Conservation (phyloP, 2,888 invertebrate species). For the Molanna angustata region DNA sequence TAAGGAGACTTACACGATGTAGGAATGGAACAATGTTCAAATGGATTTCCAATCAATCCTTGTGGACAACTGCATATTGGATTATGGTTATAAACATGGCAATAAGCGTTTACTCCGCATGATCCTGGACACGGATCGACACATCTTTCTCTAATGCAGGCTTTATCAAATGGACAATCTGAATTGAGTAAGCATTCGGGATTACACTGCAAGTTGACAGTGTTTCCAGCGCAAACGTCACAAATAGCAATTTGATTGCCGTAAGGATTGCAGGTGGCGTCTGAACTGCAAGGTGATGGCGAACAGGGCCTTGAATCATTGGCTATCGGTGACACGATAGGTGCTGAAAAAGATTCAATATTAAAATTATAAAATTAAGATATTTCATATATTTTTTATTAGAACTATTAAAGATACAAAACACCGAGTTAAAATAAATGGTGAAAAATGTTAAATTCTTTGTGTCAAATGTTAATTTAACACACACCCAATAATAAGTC, state of each 20-base stretch:
- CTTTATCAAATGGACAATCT: slow-evolving; percentile 75
- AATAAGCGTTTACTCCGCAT: slow-evolving; percentile 72
- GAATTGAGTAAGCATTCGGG: slow-evolving; percentile 80
- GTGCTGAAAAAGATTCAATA: slow-evolving; percentile 36
- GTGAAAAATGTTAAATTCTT: too few species aligned
- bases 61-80: slow-evolving; percentile 70
- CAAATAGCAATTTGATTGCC: slow-evolving; percentile 76
- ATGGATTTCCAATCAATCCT: slow-evolving; percentile 72
- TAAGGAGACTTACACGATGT: slow-evolving; percentile 53
- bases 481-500: too few species aligned
- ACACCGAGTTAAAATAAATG: too few species aligned
- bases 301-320: slow-evolving; percentile 69
- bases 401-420: too few species aligned
- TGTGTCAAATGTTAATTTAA: too few species aligned
- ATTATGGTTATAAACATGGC: slow-evolving; percentile 67
- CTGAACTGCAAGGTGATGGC: slow-evolving; percentile 75
- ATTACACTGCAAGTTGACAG: slow-evolving; percentile 70
- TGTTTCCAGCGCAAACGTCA: slow-evolving; percentile 69
- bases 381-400: neutral
- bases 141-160: slow-evolving; percentile 73
- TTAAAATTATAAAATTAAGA: neutral
- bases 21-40: slow-evolving; percentile 67
- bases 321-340: slow-evolving; percentile 52
- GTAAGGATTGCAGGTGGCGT: slow-evolving; percentile 66
- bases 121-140: slow-evolving; percentile 77